Evolutionary conservation across 2,797 vertebrate species (phyloP).

Genomic region (Enteromius afrohamiltoni): DNA sequence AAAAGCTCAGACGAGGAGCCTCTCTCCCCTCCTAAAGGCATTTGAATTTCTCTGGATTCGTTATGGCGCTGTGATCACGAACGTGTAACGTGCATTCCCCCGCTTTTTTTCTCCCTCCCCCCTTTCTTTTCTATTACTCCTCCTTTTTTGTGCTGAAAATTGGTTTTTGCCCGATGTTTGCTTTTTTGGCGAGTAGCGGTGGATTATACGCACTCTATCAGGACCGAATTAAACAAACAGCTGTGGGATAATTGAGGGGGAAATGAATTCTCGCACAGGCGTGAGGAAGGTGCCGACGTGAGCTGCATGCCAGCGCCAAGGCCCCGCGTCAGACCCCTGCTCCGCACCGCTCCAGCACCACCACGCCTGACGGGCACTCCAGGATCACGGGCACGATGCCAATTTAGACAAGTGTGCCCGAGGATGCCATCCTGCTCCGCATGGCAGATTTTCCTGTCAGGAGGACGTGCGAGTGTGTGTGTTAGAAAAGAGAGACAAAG

Average conservation of each 20-base stretch:
- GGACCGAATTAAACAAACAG: slow-evolving; percentile 82
- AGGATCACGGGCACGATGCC: slow-evolving; percentile 65
- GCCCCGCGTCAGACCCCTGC: slow-evolving; percentile 42
- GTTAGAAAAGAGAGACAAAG: slow-evolving; percentile 25
- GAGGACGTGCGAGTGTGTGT: slow-evolving; percentile 30
- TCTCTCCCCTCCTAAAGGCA: slow-evolving; percentile 35
- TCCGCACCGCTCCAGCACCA: slow-evolving; percentile 46
- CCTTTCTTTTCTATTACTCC: slow-evolving; percentile 68
- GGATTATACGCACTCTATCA: slow-evolving; percentile 80
- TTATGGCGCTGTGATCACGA: slow-evolving; percentile 54
- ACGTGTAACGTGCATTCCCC: slow-evolving; percentile 62
- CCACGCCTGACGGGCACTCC: slow-evolving; percentile 61
- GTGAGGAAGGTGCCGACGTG: slow-evolving; percentile 66
- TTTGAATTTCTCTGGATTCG: slow-evolving; percentile 54
- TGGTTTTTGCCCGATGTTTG: slow-evolving; percentile 75
- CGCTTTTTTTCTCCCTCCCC: slow-evolving; percentile 8
- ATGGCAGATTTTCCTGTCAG: slow-evolving; percentile 57
- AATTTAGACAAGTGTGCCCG: slow-evolving; percentile 68
- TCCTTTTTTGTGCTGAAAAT: slow-evolving; percentile 69
- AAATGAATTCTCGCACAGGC: slow-evolving; percentile 76
- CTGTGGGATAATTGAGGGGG: slow-evolving; percentile 81
- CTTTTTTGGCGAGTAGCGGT: slow-evolving; percentile 69
- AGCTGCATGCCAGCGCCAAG: slow-evolving; percentile 64
- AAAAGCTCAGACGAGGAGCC: slow-evolving; percentile 29
- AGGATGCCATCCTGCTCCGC: slow-evolving; percentile 60